A percentile compares a stretch with the other conserved stretches of the same genome.
These are phyloP conservation scores for Drosophila ustulata DNA, from an alignment of 2,888 invertebrate species.

Conservation along the genomic window DNA sequence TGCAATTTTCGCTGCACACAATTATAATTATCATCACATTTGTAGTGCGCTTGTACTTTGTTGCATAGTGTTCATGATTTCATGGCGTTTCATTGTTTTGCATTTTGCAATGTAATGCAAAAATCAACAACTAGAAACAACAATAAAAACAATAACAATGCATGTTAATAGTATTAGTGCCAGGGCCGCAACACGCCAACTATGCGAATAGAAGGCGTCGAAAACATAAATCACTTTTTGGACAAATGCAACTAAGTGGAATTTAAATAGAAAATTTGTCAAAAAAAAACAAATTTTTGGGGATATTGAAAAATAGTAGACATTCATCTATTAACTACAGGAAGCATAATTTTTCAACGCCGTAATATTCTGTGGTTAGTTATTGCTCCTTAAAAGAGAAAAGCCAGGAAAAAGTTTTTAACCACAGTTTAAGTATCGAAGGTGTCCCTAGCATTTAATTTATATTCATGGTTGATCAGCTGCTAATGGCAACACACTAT, in stretches of 20 bases:
- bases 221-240: slow-evolving; percentile 7
- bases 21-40: slow-evolving; percentile 58
- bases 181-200: slow-evolving; percentile 49
- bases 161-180: slow-evolving; percentile 48
- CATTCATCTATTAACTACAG: not conserved
- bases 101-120: slow-evolving; percentile 71
- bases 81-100: slow-evolving; percentile 64
- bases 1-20: slow-evolving; percentile 60
- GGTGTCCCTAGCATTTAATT: slow-evolving; percentile 1
- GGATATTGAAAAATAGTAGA: not conserved
- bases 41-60: slow-evolving; percentile 35
- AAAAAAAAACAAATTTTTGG: not conserved
- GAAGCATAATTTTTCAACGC: not conserved
- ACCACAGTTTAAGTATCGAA: not conserved
- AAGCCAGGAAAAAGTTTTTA: not conserved
- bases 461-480: slow-evolving; percentile 11
- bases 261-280: not conserved
- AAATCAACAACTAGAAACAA: slow-evolving; percentile 45
- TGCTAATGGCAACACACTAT: slow-evolving; percentile 15
- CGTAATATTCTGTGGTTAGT: not conserved
- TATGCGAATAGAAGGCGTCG: slow-evolving; percentile 12
- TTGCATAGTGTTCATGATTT: slow-evolving; percentile 50
- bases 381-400: not conserved
- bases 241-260: not conserved
- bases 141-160: slow-evolving; percentile 36